These are phyloP conservation scores for Episyrphus balteatus DNA, from an alignment of 1,140 invertebrate species.

Conservation along the genomic window DNA sequence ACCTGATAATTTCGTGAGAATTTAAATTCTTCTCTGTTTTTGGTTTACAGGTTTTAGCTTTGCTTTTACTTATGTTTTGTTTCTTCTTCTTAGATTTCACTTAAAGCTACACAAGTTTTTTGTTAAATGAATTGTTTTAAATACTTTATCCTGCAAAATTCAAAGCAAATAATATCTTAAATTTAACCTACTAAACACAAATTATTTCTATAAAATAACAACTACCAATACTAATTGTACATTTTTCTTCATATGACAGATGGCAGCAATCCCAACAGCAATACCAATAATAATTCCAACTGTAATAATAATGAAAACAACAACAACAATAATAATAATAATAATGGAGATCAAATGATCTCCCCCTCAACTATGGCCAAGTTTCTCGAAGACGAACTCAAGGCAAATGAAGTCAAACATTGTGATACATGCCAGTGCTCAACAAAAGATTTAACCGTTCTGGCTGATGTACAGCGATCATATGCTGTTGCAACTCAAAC, in stretches of 20 bases:
- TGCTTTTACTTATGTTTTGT: too few relatives aligned
- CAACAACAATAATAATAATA: conserved; percentile 21
- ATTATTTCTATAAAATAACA: too few relatives aligned
- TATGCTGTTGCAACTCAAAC: conserved; percentile 52
- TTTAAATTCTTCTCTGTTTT: too few relatives aligned
- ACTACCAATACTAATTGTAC: too few relatives aligned
- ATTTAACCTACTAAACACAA: too few relatives aligned
- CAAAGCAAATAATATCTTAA: too few relatives aligned
- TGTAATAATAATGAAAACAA: conserved; percentile 9
- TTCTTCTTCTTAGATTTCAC: too few relatives aligned
- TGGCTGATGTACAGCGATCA: conserved; percentile 45
- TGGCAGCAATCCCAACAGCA: conserved; percentile 3
- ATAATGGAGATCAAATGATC: conserved; percentile 62
- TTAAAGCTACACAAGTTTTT: too few relatives aligned
- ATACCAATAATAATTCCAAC: conserved; percentile 31
- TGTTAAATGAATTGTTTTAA: too few relatives aligned
- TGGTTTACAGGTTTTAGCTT: too few relatives aligned
- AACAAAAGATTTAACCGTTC: conserved; percentile 45
- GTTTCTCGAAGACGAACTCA: conserved; percentile 75
- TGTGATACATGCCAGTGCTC: conserved; percentile 69
- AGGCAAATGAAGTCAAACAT: conserved; percentile 62
- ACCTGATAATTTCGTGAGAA: too few relatives aligned
- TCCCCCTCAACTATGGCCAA: conserved; percentile 89
- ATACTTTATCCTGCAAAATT: too few relatives aligned
- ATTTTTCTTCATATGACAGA: not conserved